Evolutionary conservation across 2,113 vertebrate species (phyloP).

Genomic region (Pelecanus crispus): DNA sequence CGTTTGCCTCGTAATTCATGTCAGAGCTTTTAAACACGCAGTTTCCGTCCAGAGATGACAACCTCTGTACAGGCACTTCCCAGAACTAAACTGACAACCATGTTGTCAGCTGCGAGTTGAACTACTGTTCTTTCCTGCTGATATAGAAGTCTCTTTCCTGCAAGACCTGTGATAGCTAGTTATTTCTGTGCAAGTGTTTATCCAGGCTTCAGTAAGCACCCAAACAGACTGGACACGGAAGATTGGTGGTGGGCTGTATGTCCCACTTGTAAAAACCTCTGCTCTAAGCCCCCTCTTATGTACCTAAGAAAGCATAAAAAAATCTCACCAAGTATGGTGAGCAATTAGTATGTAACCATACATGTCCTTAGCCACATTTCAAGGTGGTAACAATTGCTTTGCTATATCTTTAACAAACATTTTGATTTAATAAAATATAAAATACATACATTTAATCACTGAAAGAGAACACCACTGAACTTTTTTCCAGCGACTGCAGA

Average conservation of each 20-base stretch:
- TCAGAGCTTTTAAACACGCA: background rate
- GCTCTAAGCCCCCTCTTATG: background rate
- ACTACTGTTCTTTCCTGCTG: background rate
- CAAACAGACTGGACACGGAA: background rate
- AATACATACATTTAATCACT: constrained; percentile 90
- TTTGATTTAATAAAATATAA: background rate
- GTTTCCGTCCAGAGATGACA: background rate
- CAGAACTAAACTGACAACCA: background rate
- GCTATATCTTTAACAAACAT: background rate
- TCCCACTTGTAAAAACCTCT: background rate
- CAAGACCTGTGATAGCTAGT: background rate
- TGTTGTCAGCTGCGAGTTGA: background rate
- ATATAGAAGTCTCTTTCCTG: background rate
- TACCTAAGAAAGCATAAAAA: background rate
- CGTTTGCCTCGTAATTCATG: background rate
- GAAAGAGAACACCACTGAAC: constrained; percentile 94
- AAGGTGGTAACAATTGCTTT: background rate
- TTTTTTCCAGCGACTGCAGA: constrained; percentile 98
- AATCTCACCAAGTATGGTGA: too few species aligned
- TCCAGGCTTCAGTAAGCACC: background rate
- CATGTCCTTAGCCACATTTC: background rate
- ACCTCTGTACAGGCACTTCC: background rate
- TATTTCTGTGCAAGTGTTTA: background rate
- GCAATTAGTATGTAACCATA: background rate
- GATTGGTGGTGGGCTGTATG: background rate